Evolutionary conservation across 2,113 vertebrate genomes (phyloP).

Genomic region (Lathamus discolor): DNA sequence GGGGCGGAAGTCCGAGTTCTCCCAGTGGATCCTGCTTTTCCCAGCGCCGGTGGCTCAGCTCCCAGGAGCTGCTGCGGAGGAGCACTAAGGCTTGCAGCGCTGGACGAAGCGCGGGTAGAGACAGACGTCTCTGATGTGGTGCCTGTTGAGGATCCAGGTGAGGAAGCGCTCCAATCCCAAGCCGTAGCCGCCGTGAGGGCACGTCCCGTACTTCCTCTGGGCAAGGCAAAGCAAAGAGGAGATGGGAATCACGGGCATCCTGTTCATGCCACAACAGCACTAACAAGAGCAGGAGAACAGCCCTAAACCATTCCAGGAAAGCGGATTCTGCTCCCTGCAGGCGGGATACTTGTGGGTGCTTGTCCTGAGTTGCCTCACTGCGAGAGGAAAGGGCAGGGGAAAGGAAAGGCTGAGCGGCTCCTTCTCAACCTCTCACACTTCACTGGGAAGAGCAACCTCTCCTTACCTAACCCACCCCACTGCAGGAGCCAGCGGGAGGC

Average conservation of each 20-base stretch:
- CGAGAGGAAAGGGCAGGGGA: background rate
- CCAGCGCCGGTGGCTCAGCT: background rate
- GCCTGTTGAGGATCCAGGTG: no score
- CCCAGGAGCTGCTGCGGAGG: no score
- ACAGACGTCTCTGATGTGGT: no score
- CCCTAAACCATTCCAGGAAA: background rate
- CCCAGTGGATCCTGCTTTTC: background rate
- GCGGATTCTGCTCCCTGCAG: background rate
- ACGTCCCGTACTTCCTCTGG: slow-evolving; percentile 73
- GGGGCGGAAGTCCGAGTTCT: background rate
- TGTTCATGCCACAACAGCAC: background rate
- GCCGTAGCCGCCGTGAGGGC: no score
- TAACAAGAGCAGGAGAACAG: background rate
- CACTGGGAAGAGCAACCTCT: background rate
- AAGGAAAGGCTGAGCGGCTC: fast-evolving
- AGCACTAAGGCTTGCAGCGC: slow-evolving; percentile 80
- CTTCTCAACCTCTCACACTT: background rate
- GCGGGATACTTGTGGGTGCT: background rate
- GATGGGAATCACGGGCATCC: no score
- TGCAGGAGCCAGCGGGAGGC: fast-evolving
- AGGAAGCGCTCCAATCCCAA: no score
- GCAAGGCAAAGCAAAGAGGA: background rate
- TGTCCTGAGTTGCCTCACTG: background rate
- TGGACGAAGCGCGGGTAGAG: no score
- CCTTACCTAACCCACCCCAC: background rate